Evolutionary conservation across 2,888 invertebrate genomes (phyloP).

Genomic region (Latheticus oryzae): DNA sequence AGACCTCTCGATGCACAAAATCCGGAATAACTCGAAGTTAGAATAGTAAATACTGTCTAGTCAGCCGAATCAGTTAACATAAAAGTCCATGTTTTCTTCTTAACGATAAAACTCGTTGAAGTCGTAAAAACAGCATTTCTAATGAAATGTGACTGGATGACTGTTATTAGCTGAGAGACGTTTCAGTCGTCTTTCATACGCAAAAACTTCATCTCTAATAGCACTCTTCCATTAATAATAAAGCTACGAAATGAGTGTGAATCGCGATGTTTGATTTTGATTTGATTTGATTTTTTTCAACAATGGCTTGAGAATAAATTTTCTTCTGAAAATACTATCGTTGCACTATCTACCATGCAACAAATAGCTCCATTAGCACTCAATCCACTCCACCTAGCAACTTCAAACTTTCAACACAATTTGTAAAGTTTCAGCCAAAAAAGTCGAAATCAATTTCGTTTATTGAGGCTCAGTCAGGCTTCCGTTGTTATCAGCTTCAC

Average conservation of each 20-base stretch:
- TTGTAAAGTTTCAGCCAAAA: constrained; percentile 54
- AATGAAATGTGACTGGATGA: constrained; percentile 38
- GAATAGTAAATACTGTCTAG: constrained; percentile 33
- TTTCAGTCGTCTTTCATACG: too few species aligned
- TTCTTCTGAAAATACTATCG: too few species aligned
- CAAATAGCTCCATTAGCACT: constrained; percentile 57
- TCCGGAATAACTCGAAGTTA: constrained; percentile 17
- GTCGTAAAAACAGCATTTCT: constrained; percentile 41
- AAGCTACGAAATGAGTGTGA: too few species aligned
- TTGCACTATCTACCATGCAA: constrained; percentile 39
- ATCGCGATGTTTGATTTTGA: too few species aligned
- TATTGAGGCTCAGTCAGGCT: constrained; percentile 52
- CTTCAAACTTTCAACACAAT: constrained; percentile 55
- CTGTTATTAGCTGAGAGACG: constrained; percentile 28
- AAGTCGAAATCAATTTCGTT: constrained; percentile 57
- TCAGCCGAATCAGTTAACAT: constrained; percentile 35
- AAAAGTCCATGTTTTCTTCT: constrained; percentile 39
- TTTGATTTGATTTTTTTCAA: too few species aligned
- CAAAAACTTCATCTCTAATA: too few species aligned
- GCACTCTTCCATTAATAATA: too few species aligned
- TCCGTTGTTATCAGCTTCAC: constrained; percentile 49
- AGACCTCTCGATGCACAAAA: constrained; percentile 12
- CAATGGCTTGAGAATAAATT: too few species aligned
- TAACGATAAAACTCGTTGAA: constrained; percentile 34
- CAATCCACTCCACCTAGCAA: constrained; percentile 51